Percentiles rank a stretch among this genome's conserved stretches.
Evolutionary conservation across 53 echinoderm and acorn worm species (phyloP).

Genomic region (Echinometra lucunter): DNA sequence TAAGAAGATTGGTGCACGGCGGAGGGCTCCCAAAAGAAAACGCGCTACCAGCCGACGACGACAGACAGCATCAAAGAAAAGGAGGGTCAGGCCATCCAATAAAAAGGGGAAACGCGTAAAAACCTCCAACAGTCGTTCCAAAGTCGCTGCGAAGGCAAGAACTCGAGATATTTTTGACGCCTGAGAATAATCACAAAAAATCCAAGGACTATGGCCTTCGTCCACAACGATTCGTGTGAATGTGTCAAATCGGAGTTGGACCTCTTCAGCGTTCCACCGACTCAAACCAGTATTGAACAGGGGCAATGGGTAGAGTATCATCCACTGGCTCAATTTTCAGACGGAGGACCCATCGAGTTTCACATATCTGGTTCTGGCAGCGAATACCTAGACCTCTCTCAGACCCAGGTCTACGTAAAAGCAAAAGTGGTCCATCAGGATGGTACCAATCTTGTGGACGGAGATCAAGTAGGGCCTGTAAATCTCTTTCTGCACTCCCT

Average conservation of each 20-base stretch:
- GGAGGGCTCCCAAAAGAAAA: too few species aligned
- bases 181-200: too few species aligned
- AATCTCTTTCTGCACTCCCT: slow-evolving; percentile 78
- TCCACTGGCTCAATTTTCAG: slow-evolving; percentile 73
- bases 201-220: too few species aligned
- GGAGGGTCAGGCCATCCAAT: too few species aligned
- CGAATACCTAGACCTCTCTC: slow-evolving; percentile 72
- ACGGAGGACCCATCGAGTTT: slow-evolving; percentile 73
- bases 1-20: too few species aligned
- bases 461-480: slow-evolving; percentile 72
- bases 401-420: slow-evolving; percentile 72
- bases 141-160: slow-evolving; percentile 23
- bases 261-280: slow-evolving; percentile 79
- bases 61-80: too few species aligned
- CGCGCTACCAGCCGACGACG: too few species aligned
- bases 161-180: slow-evolving; percentile 60
- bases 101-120: background rate
- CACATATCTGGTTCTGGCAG: slow-evolving; percentile 62
- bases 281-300: slow-evolving; percentile 78
- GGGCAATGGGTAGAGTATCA: slow-evolving; percentile 79
- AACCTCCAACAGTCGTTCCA: background rate
- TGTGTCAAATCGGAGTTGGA: slow-evolving; percentile 82
- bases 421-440: slow-evolving; percentile 71
- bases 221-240: slow-evolving; percentile 85
- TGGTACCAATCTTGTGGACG: slow-evolving; percentile 66